phyloP scores from a whole-genome alignment of 2,797 vertebrate genomes.

The Mus minutoides region DNA sequence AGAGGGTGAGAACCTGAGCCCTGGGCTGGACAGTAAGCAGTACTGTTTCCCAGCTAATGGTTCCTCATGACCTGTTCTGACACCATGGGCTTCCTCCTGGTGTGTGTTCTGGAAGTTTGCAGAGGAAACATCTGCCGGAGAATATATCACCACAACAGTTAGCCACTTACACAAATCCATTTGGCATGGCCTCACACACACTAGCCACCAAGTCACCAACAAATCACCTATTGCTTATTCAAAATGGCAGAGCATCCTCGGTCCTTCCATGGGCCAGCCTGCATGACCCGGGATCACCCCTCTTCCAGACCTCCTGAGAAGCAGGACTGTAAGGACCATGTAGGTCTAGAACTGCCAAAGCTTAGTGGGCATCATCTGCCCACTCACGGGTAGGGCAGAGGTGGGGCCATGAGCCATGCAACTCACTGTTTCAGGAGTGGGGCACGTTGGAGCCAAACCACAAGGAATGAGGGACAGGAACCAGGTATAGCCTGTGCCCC shows the following conservation, averaged over 20 bases:
- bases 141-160: conserved; percentile 11
- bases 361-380: not conserved
- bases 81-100: not conserved
- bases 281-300: not conserved
- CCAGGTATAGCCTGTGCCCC: not conserved
- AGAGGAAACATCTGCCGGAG: conserved; percentile 73
- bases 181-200: not conserved
- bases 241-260: not conserved
- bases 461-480: not conserved
- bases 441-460: not conserved
- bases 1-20: not conserved
- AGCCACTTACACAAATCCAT: conserved; percentile 15
- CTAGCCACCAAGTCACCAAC: not conserved
- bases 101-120: not conserved
- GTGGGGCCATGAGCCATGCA: not conserved
- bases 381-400: not conserved
- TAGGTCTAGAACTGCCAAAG: not conserved
- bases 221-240: not conserved
- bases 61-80: not conserved
- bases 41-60: not conserved
- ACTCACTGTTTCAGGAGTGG: not conserved
- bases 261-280: not conserved
- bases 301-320: not conserved
- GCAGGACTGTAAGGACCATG: not conserved
- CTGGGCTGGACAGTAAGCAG: not conserved